Conservation (phyloP, 23 tunicate species). For the Trididemnum miniatum region DNA sequence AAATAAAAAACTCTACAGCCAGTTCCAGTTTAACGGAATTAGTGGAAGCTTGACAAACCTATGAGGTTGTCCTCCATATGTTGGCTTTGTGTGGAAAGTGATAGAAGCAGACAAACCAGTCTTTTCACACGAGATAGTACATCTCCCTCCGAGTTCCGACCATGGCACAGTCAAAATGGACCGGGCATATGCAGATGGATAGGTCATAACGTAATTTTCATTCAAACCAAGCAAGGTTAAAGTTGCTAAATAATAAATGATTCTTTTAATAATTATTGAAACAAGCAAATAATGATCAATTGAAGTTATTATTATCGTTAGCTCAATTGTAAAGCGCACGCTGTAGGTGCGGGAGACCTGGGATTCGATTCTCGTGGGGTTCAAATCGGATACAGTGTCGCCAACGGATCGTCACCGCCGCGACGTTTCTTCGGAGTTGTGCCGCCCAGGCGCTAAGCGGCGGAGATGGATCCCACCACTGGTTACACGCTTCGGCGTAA, state of each 20-base stretch:
- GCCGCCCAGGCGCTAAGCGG: too few species aligned
- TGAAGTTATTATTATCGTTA: not conserved
- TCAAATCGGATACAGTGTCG: too few species aligned
- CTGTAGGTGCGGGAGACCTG: too few species aligned
- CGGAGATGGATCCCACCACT: too few species aligned
- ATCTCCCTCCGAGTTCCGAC: conserved; percentile 86
- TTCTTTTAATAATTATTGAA: too few species aligned
- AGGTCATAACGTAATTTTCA: conserved; percentile 74
- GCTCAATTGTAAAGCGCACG: not conserved
- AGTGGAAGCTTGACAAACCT: too few species aligned
- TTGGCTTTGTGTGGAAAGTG: conserved; percentile 77
- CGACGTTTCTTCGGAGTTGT: too few species aligned
- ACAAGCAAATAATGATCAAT: not conserved
- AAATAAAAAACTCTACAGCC: too few species aligned
- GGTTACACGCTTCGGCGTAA: too few species aligned
- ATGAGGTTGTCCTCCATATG: conserved; percentile 84
- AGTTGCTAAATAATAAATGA: conserved; percentile 25
- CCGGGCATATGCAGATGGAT: conserved; percentile 82
- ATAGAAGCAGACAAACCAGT: conserved; percentile 59
- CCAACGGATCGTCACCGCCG: too few species aligned
- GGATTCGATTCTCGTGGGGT: too few species aligned
- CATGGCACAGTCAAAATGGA: conserved; percentile 86
- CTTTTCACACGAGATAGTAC: conserved; percentile 58
- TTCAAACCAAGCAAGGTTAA: conserved; percentile 43
- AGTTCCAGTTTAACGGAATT: too few species aligned